Base-by-base conservation (phyloP, 2,797 vertebrate species). In the Lithobates pipiens region DNA sequence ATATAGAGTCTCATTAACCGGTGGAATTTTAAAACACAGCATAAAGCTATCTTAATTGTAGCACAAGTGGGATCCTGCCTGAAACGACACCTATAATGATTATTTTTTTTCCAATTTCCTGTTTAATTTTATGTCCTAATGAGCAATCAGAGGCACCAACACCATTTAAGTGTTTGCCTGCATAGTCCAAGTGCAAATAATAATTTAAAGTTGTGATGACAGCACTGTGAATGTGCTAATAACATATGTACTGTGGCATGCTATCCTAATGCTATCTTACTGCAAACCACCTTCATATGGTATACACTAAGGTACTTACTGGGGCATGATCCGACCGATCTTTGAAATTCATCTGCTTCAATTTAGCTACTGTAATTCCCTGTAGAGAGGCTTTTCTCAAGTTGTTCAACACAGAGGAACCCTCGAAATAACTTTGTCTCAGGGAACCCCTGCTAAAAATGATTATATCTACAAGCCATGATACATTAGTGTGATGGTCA, bases 151-250 rank as follows among this genome's bases (percentile, higher is more conserved):
- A 61, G 36, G 29, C 34, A 29, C 10, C n/a, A 34, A 7, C 9
- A 3, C 54, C 16, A 5, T 57, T 39, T 1, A 36, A 25, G 61
- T 77, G n/a, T 68, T 67, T 67, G 42, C 21, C 10, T 5, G 11
- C 36, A 36, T n/a, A 21, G 36, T 16, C 15, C 61, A 68, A 79
- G 44, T 44, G 36, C 23, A 65, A 65, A n/a, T 42, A 27, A 18
- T 79, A 39, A 34, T 46, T 46, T 34, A 21, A 9, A 46, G 27
- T 46, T 23, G 72, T 54, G 39, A 76, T 83, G 21, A 82, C 57
- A 10, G 44, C 36, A 75, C 13, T 16, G 15, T 23, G 18, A 29
- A 13, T 34, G 74, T 77, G 50, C 61, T 61, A 77, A 36, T 63
- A 13, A 13, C 21, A 63, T 36, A 0, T 63, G 15, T 54, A 15